These are phyloP conservation scores for Spheniscus mendiculus DNA, from an alignment of 2,113 vertebrate genomes.

Conservation along the genomic window DNA sequence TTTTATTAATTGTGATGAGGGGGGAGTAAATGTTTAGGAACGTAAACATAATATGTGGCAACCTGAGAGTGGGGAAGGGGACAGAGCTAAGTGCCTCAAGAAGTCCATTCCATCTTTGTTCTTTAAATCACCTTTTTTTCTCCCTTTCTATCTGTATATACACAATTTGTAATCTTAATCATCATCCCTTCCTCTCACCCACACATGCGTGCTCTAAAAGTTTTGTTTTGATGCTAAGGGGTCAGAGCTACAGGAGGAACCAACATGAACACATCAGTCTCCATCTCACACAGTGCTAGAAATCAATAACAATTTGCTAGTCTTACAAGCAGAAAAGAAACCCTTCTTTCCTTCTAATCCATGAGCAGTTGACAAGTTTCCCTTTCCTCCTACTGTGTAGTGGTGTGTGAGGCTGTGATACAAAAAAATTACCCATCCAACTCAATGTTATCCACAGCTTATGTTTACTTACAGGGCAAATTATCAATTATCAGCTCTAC, in stretches of 20 bases:
- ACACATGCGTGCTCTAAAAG: neutral
- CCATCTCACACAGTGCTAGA: neutral
- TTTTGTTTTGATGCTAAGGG: neutral
- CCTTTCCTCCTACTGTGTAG: neutral
- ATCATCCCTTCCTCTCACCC: neutral
- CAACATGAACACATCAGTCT: neutral
- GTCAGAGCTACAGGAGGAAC: neutral
- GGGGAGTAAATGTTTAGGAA: neutral
- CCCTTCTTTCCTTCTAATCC: neutral
- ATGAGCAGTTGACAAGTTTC: neutral
- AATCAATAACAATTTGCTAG: neutral
- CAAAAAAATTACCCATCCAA: neutral
- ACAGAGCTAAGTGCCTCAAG: neutral
- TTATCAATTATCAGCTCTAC: slow-evolving; percentile 12
- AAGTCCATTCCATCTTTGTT: neutral
- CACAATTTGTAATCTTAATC: neutral
- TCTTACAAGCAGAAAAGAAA: neutral
- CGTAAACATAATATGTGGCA: neutral
- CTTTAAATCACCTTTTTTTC: neutral
- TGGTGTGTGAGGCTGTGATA: neutral
- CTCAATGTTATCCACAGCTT: neutral
- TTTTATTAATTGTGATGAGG: neutral
- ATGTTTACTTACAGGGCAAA: slow-evolving; percentile 35
- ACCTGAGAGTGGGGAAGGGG: neutral
- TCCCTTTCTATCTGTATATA: neutral